Evolutionary conservation across 2,797 vertebrate genomes (phyloP), one percentile per base, ranked within the genome.

Genomic region (Tamandua tetradactyla): DNA sequence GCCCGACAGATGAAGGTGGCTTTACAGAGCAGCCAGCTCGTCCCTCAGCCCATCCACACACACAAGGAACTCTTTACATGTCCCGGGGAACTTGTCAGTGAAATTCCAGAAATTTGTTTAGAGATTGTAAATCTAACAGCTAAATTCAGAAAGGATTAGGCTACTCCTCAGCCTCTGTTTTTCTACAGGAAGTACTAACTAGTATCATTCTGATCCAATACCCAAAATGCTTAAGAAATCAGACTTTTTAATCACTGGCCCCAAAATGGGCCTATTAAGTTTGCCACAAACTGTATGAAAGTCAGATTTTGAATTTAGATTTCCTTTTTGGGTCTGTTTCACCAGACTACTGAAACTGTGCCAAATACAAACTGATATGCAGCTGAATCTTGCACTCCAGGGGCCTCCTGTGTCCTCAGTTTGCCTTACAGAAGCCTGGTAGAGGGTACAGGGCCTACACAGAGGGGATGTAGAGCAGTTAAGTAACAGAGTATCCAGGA

Each of bases 91-190:
- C 92, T 23, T 93, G 93, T 68, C 71, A 11, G 94, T 93, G 90
- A 97, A 92, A 96, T 95, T 96, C 61, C 90, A 95, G 90, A 95
- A 89, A 85, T 87, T 55, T 93, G 92, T 87, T 92, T 75, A 64
- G 89, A 87, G 76, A 93, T 7, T 93, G 47, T 89, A 95, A 96
- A 95, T 82, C 27, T 35, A 92, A 96, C 86, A 74, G 82, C 78
- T 42, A 47, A 91, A 82, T 80, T 92, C 75, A 95, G 87, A 92
- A 86, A 68, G 0, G 13, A 59, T 52, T 93, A 72, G 64, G 59
- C 42, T 11, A 74, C 13, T 57, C 83, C 49, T 72, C 59, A 42
- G 62, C 30, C 27, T 84, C 57, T 42, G 61, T 32, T 94, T 72
- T 75, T 68, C 37, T 72, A 68, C 11, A 42, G 18, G n/a, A 94